Evolutionary conservation across 1,140 invertebrate species (phyloP), one percentile per base, ranked within the genome.

Genomic region (Caligus rogercresseyi): DNA sequence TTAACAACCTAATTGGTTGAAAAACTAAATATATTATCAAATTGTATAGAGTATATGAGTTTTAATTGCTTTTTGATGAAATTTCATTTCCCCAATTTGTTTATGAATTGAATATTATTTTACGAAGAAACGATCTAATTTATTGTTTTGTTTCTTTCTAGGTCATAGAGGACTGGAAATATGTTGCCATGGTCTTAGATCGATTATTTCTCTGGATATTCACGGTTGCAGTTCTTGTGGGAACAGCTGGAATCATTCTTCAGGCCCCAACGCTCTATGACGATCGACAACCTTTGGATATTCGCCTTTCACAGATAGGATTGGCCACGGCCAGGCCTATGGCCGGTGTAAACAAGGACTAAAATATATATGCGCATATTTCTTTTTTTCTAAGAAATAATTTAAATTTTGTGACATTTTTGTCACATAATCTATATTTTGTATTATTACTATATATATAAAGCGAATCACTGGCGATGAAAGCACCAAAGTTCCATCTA

Each of bases 241-340:
- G 89, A 13, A 89, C 88, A 13, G 87, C 87, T n/a, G 88, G 87
- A 20, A 93, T 92, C 68, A 90, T 93, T 68, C 77, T 92, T 51
- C 88, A 92, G 76, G 89, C 89, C 65, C 89, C 89, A 25, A 89
- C 88, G 23, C 78, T 91, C 60, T 92, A 91, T 75, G 89, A 91
- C 73, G 86, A 89, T 70, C 81, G 76, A 80, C 81, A 77, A 78
- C 86, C 76, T 78, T 85, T 75, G 31, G 73, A 74, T 53, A 21
- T 53, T 26, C 16, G 24, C 15, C 16, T 62, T 23, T 62, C 60
- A 14, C 16, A 62, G 21, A 62, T 62, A 18, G 60, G 60, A 18
- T 43, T 62, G 19, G 58, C 58, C 58, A 60, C 58, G 4, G 31
- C 60, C 14, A 52, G 60, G 25, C 60, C 60, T 16, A 62, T 62